These are phyloP conservation scores for Listronotus bonariensis DNA, from an alignment of 1,140 invertebrate species.

Conservation along the genomic window DNA sequence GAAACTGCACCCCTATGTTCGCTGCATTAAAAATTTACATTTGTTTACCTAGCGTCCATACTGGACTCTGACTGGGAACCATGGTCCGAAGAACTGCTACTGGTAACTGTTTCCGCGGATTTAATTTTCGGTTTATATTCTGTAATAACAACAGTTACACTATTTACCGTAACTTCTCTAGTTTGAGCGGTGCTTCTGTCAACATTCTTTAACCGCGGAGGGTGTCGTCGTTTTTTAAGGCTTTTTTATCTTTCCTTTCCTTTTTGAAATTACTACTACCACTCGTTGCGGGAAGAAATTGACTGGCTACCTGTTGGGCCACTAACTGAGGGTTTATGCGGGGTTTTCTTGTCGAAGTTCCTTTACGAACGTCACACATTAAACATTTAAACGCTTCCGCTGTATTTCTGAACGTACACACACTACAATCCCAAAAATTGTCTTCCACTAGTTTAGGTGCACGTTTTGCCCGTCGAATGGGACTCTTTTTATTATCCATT, in stretches of 20 bases:
- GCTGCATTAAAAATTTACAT: neutral
- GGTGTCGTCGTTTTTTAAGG: constrained; percentile 64
- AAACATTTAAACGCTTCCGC: constrained; percentile 98
- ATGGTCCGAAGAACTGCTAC: constrained; percentile 65
- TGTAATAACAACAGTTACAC: constrained; percentile 94
- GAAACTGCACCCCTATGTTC: constrained; percentile 1
- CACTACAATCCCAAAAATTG: constrained; percentile 97
- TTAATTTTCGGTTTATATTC: constrained; percentile 90
- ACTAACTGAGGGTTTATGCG: constrained; percentile 91
- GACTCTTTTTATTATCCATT: constrained; percentile 73
- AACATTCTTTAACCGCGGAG: constrained; percentile 86
- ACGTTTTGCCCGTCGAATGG: constrained; percentile 78
- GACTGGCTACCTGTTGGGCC: constrained; percentile 85
- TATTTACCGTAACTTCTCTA: constrained; percentile 93
- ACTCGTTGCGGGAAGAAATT: constrained; percentile 71
- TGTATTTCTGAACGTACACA: constrained; percentile 95
- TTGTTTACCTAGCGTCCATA: constrained; percentile 61
- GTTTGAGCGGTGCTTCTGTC: constrained; percentile 86
- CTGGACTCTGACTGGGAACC: constrained; percentile 68
- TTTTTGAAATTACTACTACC: constrained; percentile 59
- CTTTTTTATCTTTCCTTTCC: constrained; percentile 63
- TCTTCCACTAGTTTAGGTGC: constrained; percentile 90
- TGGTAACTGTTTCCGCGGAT: constrained; percentile 62
- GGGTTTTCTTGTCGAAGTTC: constrained; percentile 86
- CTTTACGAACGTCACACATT: constrained; percentile 99